Evolutionary conservation across 2,797 vertebrate species (phyloP).

Genomic region (Hypotaenidia okinawae): DNA sequence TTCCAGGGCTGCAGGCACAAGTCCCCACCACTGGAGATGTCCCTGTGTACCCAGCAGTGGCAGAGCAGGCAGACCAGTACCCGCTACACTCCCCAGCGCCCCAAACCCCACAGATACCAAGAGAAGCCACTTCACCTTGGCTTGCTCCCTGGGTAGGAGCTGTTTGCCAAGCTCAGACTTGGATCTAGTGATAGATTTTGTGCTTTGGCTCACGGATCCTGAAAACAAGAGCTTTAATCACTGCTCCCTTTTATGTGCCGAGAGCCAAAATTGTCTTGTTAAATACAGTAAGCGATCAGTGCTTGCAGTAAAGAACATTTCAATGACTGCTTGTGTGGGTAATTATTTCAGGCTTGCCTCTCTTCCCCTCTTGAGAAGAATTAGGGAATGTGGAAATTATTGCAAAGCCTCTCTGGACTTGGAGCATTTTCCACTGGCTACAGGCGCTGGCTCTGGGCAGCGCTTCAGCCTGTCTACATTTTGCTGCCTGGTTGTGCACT

Average conservation of each 20-base stretch:
- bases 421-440: not conserved
- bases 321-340: conserved; percentile 50
- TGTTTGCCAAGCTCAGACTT: conserved; percentile 26
- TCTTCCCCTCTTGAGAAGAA: conserved; percentile 45
- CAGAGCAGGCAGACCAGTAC: not conserved
- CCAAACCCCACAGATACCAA: not conserved
- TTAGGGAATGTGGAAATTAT: conserved; percentile 56
- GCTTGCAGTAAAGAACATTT: conserved; percentile 10
- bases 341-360: conserved; percentile 64
- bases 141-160: not conserved
- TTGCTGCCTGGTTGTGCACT: not conserved
- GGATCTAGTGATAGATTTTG: conserved; percentile 13
- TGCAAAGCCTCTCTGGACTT: not conserved
- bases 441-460: not conserved
- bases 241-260: not conserved
- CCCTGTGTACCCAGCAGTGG: accelerated
- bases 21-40: accelerated
- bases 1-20: not conserved
- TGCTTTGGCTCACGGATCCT: conserved; percentile 39
- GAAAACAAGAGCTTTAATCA: conserved; percentile 66
- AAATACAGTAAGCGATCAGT: conserved; percentile 58
- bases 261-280: conserved; percentile 49
- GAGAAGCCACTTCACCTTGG: not conserved
- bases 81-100: not conserved
- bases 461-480: not conserved